These are phyloP conservation scores for Mixornis gularis DNA, from an alignment of 2,113 vertebrate genomes.

Conservation along the genomic window DNA sequence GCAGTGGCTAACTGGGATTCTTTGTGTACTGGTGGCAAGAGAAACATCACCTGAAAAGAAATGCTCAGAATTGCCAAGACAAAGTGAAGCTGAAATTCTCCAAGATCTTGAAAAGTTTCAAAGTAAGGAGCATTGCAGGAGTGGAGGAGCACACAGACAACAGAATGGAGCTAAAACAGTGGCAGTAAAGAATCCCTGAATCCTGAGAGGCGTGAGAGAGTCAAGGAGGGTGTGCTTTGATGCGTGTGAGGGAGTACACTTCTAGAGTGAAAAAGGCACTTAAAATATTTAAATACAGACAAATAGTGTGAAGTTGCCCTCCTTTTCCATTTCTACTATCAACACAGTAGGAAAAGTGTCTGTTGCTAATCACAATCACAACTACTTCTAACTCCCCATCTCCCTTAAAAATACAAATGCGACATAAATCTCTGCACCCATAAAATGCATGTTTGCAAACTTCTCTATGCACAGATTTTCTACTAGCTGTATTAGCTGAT, in stretches of 20 bases:
- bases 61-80: background rate
- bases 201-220: fast-evolving
- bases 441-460: background rate
- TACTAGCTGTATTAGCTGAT: background rate
- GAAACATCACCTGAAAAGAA: background rate
- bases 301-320: background rate
- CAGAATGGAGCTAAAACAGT: background rate
- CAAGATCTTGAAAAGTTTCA: background rate
- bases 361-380: background rate
- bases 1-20: background rate
- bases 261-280: background rate
- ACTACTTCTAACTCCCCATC: background rate
- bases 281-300: background rate
- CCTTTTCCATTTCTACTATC: background rate
- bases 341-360: slow-evolving; percentile 13
- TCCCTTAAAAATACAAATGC: background rate
- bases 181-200: background rate
- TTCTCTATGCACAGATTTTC: background rate
- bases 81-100: background rate
- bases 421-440: background rate
- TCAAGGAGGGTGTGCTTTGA: background rate
- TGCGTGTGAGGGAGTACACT: background rate
- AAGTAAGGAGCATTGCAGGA: background rate
- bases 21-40: fast-evolving
- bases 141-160: background rate